These are phyloP conservation scores for Pheosia tremula DNA, from an alignment of 2,888 invertebrate species.

Conservation along the genomic window DNA sequence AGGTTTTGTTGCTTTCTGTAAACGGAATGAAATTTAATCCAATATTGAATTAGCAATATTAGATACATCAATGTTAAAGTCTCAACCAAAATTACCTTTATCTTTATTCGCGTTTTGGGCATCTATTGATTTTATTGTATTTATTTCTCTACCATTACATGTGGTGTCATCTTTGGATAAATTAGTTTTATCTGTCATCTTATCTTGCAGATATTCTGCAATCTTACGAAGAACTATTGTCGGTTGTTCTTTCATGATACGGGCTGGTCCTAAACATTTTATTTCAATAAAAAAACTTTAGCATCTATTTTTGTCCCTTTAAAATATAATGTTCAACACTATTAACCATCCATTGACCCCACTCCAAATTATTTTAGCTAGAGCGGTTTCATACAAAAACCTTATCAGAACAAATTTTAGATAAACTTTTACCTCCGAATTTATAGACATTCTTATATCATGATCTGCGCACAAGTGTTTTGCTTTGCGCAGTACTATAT, in stretches of 20 bases:
- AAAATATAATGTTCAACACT: too few species aligned
- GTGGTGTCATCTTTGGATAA: constrained; percentile 12
- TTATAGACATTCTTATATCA: too few species aligned
- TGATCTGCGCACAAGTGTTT: too few species aligned
- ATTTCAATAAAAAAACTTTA: background rate
- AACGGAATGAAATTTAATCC: constrained; percentile 4
- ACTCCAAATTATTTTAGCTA: too few species aligned
- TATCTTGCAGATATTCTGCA: background rate
- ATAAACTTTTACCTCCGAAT: too few species aligned
- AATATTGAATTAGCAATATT: too few species aligned
- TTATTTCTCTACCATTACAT: background rate
- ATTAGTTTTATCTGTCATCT: constrained; percentile 10
- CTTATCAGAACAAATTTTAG: too few species aligned
- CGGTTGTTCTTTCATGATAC: constrained; percentile 15
- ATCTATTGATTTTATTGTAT: background rate
- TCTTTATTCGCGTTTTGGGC: background rate
- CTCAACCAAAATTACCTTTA: background rate
- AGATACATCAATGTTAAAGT: too few species aligned
- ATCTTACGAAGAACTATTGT: constrained; percentile 26
- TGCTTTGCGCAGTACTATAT: too few species aligned
- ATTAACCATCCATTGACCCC: too few species aligned
- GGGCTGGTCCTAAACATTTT: background rate
- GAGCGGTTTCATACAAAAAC: too few species aligned
- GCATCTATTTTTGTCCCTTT: too few species aligned
- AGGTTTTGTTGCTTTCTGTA: constrained; percentile 39